A percentile compares a stretch with the other conserved stretches of the same genome.
These are phyloP conservation scores for Acanthaster planci DNA, from an alignment of 35 echinoderm and acorn worm species.

Conservation along the genomic window DNA sequence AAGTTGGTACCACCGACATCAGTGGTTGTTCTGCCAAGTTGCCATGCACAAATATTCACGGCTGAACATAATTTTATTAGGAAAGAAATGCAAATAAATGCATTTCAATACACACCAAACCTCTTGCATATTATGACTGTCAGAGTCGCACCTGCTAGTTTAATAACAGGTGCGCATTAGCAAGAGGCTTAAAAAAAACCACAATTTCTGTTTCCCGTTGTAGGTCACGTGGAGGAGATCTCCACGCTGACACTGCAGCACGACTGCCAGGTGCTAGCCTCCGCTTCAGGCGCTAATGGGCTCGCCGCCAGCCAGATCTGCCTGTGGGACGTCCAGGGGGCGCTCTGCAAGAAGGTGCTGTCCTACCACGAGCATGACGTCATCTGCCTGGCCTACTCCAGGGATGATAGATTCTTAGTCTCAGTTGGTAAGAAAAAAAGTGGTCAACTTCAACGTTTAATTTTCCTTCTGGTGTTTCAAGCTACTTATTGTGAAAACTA, in stretches of 20 bases:
- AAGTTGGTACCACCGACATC: no score
- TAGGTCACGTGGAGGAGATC: conserved; percentile 95
- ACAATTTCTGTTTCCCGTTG: no score
- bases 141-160: no score
- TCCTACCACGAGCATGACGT: conserved; percentile 97
- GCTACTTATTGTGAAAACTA: no score
- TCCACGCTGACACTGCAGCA: conserved; percentile 82
- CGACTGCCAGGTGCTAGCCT: conserved; percentile 88
- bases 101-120: no score
- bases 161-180: no score
- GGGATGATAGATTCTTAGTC: conserved; percentile 94
- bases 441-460: neutral
- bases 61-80: no score
- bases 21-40: no score
- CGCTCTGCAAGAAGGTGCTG: conserved; percentile 76
- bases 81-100: no score
- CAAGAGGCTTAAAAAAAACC: no score
- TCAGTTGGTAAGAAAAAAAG: conserved; percentile 74
- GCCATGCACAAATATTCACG: no score
- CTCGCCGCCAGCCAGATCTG: conserved; percentile 93
- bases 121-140: no score
- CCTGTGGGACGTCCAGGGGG: conserved; percentile 87
- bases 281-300: conserved; percentile 85
- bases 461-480: neutral
- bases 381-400: conserved; percentile 83